Evolutionary conservation across 2,113 vertebrate genomes (phyloP).

Genomic region (Acanthochromis polyacanthus): DNA sequence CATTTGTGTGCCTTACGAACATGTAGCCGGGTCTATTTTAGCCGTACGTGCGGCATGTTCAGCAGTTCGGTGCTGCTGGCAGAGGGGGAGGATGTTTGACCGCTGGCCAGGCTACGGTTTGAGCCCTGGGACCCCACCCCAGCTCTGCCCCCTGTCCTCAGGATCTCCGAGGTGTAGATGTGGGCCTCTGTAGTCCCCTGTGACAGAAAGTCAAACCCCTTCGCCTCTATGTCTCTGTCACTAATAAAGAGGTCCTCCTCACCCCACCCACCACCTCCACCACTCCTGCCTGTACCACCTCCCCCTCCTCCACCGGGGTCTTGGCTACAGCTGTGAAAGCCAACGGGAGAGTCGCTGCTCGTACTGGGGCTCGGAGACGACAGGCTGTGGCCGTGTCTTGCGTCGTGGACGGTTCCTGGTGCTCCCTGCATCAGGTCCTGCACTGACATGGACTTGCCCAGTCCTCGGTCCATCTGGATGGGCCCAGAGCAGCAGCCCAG

Average conservation of each 20-base stretch:
- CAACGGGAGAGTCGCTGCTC: constrained; percentile 88
- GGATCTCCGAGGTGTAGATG: constrained; percentile 88
- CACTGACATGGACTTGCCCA: constrained; percentile 94
- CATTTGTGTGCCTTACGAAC: constrained; percentile 20
- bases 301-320: constrained; percentile 82
- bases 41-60: constrained; percentile 91
- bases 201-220: constrained; percentile 86
- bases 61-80: constrained; percentile 88
- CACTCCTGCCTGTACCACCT: constrained; percentile 81
- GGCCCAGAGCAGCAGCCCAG: constrained; percentile 63
- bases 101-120: constrained; percentile 78
- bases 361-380: constrained; percentile 75
- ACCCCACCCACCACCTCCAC: constrained; percentile 88
- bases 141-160: constrained; percentile 87
- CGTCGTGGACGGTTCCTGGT: constrained; percentile 81
- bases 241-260: constrained; percentile 95
- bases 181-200: constrained; percentile 85
- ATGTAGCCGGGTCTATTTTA: constrained; percentile 87
- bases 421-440: constrained; percentile 91
- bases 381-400: constrained; percentile 85
- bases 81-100: constrained; percentile 75
- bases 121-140: constrained; percentile 78
- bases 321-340: constrained; percentile 84
- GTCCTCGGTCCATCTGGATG: constrained; percentile 81
- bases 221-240: constrained; percentile 90